Conservation (phyloP, 2,888 invertebrate genomes). For the Stomorhina lunata region DNA sequence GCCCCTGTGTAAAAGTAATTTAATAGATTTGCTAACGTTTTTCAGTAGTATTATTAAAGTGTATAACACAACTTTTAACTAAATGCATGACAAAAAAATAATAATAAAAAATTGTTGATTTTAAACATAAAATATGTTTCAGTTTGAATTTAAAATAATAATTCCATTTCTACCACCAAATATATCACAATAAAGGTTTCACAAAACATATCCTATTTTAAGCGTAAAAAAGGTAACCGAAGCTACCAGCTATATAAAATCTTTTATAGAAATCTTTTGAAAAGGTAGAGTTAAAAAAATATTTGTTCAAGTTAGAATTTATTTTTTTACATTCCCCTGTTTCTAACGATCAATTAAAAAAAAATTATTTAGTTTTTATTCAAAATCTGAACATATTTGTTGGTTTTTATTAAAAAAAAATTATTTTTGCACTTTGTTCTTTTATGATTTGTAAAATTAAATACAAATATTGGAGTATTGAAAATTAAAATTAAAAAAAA, state of each 20-base stretch:
- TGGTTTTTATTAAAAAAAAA: slow-evolving; percentile 23
- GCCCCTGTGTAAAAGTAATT: no score
- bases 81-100: not conserved
- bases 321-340: no score
- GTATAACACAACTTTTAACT: not conserved
- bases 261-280: no score
- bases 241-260: no score
- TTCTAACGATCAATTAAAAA: no score
- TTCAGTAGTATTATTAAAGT: not conserved
- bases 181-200: no score
- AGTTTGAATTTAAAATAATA: not conserved
- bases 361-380: slow-evolving; percentile 40
- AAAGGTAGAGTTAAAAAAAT: no score
- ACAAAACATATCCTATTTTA: no score
- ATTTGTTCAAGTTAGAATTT: no score
- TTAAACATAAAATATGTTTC: not conserved
- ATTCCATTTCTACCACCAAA: no score
- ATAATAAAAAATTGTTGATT: not conserved
- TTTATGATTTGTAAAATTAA: slow-evolving; percentile 9
- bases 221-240: no score
- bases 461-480: slow-evolving; percentile 28
- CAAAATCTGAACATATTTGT: slow-evolving; percentile 1
- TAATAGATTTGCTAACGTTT: not conserved
- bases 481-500: slow-evolving; percentile 7
- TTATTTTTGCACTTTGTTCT: slow-evolving; percentile 44